Base-by-base conservation (phyloP, 2,797 vertebrate species). In the Cossypha caffra region DNA sequence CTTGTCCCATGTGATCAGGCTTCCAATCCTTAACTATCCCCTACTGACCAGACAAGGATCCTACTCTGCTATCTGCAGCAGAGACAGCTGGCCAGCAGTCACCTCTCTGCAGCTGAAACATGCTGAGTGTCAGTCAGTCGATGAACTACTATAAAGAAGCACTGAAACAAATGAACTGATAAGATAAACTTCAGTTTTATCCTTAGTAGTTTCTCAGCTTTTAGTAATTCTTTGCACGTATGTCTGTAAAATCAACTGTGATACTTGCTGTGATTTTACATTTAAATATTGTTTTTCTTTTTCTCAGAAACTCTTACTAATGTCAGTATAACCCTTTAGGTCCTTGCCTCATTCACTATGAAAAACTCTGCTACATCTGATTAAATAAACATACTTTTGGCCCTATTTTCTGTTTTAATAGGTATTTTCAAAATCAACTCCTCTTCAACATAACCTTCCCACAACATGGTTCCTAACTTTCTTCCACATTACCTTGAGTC, bases 21-120 rank as follows among this genome's bases (percentile, higher is more conserved):
- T 94, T 83, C 72, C 84, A 92, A 73, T 76, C 38, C 78, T 81
- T 90, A 95, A 75, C 81, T 16, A 35, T 80, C 62, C 64, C 79
- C 71, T 52, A 73, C 66, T 67, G 82, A 89, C 63, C 67, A 91
- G 72, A 61, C 38, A 51, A 81, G 91, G 71, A 93, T 43, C 72
- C 62, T 28, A 45, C 66, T 81, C 50, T 4, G 42, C 43, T 83
- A 81, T 26, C 93, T 88, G 94, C 91, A 93, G 50, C 83, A 97
- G 71, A 86, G 91, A 81, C 92, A 96, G 96, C 93, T 97, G 95
- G 95, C 97, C 80, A 93, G 91, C 58, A 96, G 94, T 95, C 92
- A 96, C 73, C 86, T 90, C 91, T 96, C 85, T 94, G 93, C 77
- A 94, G 92, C 76, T 94, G n/a, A 94, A 94, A 94, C 90, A 77